Evolutionary conservation across 2,888 invertebrate species (phyloP).

Genomic region (Latrodectus hesperus): DNA sequence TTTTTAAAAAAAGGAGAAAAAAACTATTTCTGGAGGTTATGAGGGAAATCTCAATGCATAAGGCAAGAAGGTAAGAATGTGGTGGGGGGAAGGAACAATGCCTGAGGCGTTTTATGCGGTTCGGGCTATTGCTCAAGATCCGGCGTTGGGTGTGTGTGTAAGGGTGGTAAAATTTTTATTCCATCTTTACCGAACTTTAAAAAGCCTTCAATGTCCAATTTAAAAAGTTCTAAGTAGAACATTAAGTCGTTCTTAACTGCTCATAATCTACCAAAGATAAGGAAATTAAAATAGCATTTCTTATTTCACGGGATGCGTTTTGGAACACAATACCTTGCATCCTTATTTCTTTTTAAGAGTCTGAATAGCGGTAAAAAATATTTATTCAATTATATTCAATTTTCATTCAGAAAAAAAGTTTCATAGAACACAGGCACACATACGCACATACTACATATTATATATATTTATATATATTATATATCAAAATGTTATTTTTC

Average conservation of each 20-base stretch:
- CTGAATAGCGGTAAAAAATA: too few relatives aligned
- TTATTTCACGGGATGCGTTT: background rate
- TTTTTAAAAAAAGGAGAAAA: conserved; percentile 25
- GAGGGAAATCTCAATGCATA: too few relatives aligned
- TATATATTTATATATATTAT: too few relatives aligned
- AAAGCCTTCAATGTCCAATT: conserved; percentile 65
- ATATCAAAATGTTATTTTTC: too few relatives aligned
- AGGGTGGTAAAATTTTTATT: conserved; percentile 49
- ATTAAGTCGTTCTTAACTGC: conserved; percentile 66
- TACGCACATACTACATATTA: too few relatives aligned
- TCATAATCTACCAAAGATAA: conserved; percentile 61
- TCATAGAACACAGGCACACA: too few relatives aligned
- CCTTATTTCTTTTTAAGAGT: too few relatives aligned
- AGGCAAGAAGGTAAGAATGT: background rate
- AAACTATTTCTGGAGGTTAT: too few relatives aligned
- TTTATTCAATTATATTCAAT: too few relatives aligned
- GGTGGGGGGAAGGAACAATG: background rate
- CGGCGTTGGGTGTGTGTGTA: conserved; percentile 2
- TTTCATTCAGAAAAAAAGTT: too few relatives aligned
- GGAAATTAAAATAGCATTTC: conserved; percentile 57
- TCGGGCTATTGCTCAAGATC: conserved; percentile 32
- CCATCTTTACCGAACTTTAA: conserved; percentile 56
- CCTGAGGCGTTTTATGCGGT: conserved; percentile 27
- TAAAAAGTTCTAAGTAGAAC: conserved; percentile 62
- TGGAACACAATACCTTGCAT: too few relatives aligned